Evolutionary conservation across 2,113 vertebrate species (phyloP), one percentile per base, ranked within the genome.

Genomic region (Plectropomus leopardus): DNA sequence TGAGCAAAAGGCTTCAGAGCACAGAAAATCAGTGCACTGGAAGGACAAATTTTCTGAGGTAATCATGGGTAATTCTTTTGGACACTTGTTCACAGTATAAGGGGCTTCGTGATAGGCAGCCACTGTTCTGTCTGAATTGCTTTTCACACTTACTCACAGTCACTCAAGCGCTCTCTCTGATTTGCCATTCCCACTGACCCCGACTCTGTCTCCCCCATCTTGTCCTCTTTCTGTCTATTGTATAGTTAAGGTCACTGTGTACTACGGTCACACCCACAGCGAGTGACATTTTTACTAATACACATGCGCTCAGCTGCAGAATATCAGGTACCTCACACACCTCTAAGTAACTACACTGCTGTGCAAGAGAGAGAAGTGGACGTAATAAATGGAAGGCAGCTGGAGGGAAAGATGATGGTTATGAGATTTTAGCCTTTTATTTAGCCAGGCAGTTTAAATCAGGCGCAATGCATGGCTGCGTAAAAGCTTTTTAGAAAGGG

Each of bases 351-450:
- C 58, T 30, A 26, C 34, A 17, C 70, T 63, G 17, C 55, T 66
- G 64, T 53, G 45, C 47, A 65, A 14, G 34, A 36, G 55, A 71
- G 40, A 48, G 9, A 16, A 34, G 54, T 7, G 44, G 44, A 36
- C 13, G 63, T 60, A 84, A 67, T 77, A 72, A 83, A 83, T 85
- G 60, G 66, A 63, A 64, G 58, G 64, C 77, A 75, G 69, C 63
- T 75, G 80, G 21, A 84, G 80, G 66, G 24, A 74, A 79, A 51
- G 55, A 80, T 66, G 86, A 47, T 71, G 58, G 53, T 78, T 87
- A 58, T 72, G 67, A 84, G 69, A 75, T 75, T 85, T 83, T 34
- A 66, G 53, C 55, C 57, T 77, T 86, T 86, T 84, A 64, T 86
- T 77, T 68, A 72, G 70, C 19, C 3, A 69, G 72, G 51, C 72